Conservation (phyloP, 2,888 invertebrate species). For the Neoaliturus tenellus region DNA sequence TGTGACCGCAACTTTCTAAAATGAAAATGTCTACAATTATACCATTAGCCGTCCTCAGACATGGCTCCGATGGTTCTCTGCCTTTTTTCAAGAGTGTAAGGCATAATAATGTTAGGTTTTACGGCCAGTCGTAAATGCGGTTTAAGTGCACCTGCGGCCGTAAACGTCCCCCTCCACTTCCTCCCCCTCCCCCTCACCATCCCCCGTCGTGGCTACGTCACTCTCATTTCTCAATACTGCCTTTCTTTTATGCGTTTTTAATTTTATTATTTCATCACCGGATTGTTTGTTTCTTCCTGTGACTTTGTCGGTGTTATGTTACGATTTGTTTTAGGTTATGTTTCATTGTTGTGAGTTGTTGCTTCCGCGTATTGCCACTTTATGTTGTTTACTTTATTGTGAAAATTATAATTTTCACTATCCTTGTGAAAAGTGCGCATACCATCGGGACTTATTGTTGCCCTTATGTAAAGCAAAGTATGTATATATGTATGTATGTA, state of each 20-base stretch:
- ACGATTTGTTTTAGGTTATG: not conserved
- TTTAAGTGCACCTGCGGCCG: constrained; percentile 60
- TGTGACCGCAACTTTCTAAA: constrained; percentile 48
- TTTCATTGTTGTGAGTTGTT: not conserved
- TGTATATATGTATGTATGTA: too few relatives aligned
- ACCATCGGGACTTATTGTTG: too few relatives aligned
- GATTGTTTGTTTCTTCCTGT: constrained; percentile 15
- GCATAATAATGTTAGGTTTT: constrained; percentile 61
- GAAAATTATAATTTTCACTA: too few relatives aligned
- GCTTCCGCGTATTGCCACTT: not conserved
- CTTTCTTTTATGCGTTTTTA: constrained; percentile 46
- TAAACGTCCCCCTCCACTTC: constrained; percentile 40
- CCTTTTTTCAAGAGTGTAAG: constrained; percentile 60
- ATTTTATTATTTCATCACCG: constrained; percentile 47
- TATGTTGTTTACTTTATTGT: too few relatives aligned
- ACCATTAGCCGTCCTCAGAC: constrained; percentile 52
- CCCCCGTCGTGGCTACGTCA: constrained; percentile 50
- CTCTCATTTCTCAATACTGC: constrained; percentile 43
- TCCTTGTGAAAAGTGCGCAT: too few relatives aligned
- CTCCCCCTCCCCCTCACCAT: not conserved
- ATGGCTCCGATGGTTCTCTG: constrained; percentile 54
- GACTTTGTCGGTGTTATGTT: constrained; percentile 2
- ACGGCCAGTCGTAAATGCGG: constrained; percentile 59
- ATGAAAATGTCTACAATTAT: constrained; percentile 54
- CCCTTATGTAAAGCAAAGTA: too few relatives aligned